Conservation (phyloP, 2,797 vertebrate genomes). For the Urocyon cinereoargenteus region DNA sequence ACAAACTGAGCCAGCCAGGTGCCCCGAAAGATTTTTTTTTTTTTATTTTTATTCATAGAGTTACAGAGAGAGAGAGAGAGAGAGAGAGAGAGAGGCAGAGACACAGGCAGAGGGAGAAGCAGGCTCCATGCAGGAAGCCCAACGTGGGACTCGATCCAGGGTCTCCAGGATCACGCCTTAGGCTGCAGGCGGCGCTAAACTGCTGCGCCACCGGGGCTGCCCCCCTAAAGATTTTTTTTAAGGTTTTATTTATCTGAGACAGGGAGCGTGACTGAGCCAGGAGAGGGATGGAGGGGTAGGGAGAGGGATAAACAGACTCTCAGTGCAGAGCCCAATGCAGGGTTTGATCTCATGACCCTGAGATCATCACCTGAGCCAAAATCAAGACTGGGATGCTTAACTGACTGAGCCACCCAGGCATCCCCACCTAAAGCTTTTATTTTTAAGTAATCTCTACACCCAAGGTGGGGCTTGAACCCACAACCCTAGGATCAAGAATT, state of each 20-base stretch:
- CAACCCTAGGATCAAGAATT: neutral
- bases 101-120: too few species aligned
- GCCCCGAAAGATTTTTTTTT: neutral
- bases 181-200: too few species aligned
- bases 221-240: neutral
- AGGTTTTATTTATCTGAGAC: neutral
- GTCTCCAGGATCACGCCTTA: too few species aligned
- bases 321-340: neutral
- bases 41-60: neutral
- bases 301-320: neutral
- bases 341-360: neutral
- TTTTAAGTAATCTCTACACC: neutral
- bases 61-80: too few species aligned
- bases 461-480: neutral
- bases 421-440: neutral
- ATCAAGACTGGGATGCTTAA: neutral
- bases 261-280: neutral
- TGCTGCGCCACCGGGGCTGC: too few species aligned
- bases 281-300: neutral
- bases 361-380: neutral
- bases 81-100: too few species aligned
- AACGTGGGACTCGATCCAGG: too few species aligned
- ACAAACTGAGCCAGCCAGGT: neutral
- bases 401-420: neutral
- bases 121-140: too few species aligned